Evolutionary conservation across 2,888 invertebrate genomes (phyloP), one percentile per base, ranked within the genome.

Genomic region (Trissolcus japonicus): DNA sequence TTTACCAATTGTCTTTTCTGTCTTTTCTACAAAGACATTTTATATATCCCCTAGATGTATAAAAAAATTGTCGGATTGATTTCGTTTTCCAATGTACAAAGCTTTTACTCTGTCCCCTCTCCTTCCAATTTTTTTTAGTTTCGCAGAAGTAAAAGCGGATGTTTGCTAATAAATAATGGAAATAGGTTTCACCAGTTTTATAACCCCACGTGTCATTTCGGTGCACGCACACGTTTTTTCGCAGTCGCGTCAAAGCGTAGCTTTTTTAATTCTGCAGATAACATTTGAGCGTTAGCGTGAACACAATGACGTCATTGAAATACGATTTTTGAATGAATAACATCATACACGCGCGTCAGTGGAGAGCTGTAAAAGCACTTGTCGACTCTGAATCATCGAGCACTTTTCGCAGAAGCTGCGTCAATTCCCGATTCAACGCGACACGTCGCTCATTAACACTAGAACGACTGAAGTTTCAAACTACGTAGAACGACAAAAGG

Each of bases 291-390:
- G 51, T 67, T 61, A 57, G 51, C 62, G 74, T 17, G 46, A 25
- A 17, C 50, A 43, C 59, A 21, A n/a, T 74, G 74, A 69, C 68
- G 75, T 75, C 68, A 65, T 60, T 35, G 68, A 7, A 41, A 48
- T 65, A 60, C 43, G 41, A 75, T 69, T 75, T 75, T 75, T 69
- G 75, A 65, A 75, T 69, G 68, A 75, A 60, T 69, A 69, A 68
- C 57, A 55, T 40, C 51, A 48, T 61, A 61, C 60, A 60, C 56
- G 13, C 62, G 21, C 62, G 53, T 51, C 62, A 62, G 62, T 41
- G 16, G 35, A 51, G 41, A 13, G 6, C 48, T 29, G 29, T 29
- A 48, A 53, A 53, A 53, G 62, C 35, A 61, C 60, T 61, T 35
- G 48, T 43, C 62, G 35, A 19, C n/a, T 61, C 50, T 53, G 63